These are phyloP conservation scores for Tilapia sparmanii DNA, from an alignment of 2,113 vertebrate species.

Conservation along the genomic window DNA sequence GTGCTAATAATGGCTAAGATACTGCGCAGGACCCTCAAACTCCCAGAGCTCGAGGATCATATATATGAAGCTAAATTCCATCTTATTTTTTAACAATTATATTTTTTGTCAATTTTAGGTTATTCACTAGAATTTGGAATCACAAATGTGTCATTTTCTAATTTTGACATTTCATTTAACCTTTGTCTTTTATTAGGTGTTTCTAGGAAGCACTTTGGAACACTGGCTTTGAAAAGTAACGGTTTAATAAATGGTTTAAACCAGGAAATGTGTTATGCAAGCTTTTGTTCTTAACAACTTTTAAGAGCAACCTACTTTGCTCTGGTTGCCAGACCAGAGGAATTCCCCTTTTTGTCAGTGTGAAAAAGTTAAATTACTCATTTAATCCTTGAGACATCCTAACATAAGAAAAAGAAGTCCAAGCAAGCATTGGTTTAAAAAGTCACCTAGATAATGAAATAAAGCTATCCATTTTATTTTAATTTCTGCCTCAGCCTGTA, in stretches of 20 bases:
- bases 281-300: not conserved
- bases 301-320: not conserved
- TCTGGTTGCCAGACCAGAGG: not conserved
- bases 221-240: not conserved
- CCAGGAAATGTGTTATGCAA: not conserved
- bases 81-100: not conserved
- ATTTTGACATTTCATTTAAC: not conserved
- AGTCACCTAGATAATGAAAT: not conserved
- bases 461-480: not conserved
- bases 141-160: not conserved
- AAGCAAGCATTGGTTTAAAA: not conserved
- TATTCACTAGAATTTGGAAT: not conserved
- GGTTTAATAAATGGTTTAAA: not conserved
- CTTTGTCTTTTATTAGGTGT: not conserved
- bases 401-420: not conserved
- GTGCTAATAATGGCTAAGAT: not conserved
- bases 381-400: not conserved
- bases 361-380: not conserved
- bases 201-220: not conserved
- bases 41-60: not conserved
- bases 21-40: not conserved
- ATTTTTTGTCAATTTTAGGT: not conserved
- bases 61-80: not conserved
- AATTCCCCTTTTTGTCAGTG: not conserved
- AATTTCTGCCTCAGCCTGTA: not conserved